Base-by-base conservation (phyloP, 2,888 invertebrate genomes). In the Unio pictorum region DNA sequence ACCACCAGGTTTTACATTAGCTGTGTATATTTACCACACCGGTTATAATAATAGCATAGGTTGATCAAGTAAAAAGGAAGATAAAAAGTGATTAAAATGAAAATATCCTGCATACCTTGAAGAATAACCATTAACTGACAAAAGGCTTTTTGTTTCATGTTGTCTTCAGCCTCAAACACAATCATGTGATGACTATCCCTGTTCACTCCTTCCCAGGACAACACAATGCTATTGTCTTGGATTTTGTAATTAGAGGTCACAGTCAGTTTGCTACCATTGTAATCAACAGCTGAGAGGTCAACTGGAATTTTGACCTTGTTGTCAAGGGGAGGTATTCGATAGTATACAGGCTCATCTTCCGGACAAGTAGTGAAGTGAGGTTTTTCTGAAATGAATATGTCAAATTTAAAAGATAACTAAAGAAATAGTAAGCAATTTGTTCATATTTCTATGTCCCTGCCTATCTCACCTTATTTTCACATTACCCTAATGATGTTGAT, bases 361-460 rank as follows among this genome's bases (percentile, higher is more conserved):
- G 85, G 85, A 70, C 86, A 86, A 66, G 76, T 73, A 30, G 79
- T 79, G 75, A 85, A 86, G 64, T 77, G 77, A 23, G 86, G 86
- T 34, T 66, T 68, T 28, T 74, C 84, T 83, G 71, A 3, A 75
- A 69, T 30, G 56, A 69, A 30, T 26, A 61, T 60, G 23, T 58
- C 15, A 59, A n/a, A 8, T 34, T 34, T 30, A 30, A 30, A 4
- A 7, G 45, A 0, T 45, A 45, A 45, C 45, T 45, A 45, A 23
- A 23, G 23, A 23, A 23, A 23, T 30, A 6, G 30, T 30, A 8
- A 34, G 34, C 34, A 34, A 34, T 34, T 34, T 34, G 34, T 34
- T 34, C 34, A 34, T 3, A 34, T 34, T 34, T 8, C 7, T 34
- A 34, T 34, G 8, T 8, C 34, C 34, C 34, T 34, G 45, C 45